Evolutionary conservation across 2,888 invertebrate genomes (phyloP), one percentile per base, ranked within the genome.

Genomic region (Cheiracanthium punctorium): DNA sequence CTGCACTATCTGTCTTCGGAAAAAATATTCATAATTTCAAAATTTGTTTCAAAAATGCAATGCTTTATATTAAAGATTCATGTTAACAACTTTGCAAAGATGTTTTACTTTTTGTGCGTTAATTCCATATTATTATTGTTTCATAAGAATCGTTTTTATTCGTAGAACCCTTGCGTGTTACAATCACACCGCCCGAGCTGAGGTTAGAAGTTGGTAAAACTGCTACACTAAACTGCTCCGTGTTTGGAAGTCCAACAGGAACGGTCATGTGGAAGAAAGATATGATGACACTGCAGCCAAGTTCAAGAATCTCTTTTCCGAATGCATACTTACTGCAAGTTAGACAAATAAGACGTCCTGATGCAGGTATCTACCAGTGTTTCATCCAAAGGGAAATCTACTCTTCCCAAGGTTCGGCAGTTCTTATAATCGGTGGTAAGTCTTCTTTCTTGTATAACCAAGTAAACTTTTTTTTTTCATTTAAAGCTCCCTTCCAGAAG

Each of bases 301-400:
- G 64, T 29, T 65, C 80, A 7, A 65, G 87, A 48, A 70, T 88
- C 4, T 69, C 82, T 24, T 82, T 88, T 71, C 82, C 72, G 12
- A 77, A 81, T 72, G 86, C 86, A n/a, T 74, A 80, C 29, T 37
- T 82, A 17, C 30, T 89, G 12, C 80, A 82, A 43, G 67, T 89
- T 14, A 20, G 82, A 14, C 88, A 88, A 64, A 77, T 88, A 8
- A 71, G 80, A 24, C 33, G 86, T 12, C 75, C 80, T 37, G 82
- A 88, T 32, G 87, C 81, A 0, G 89, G 89, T 12, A 87, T 89
- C 29, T 89, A 89, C 37, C 88, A 88, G 33, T 89, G 89, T 33
- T 89, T 88, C n/a, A 85, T 88, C 12, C 80, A 82, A 30, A 84
- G 88, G 64, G 88, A 88, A 28, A 70, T 87, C 24, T 77, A 88